These are phyloP conservation scores for Megastigmus dorsalis DNA, from an alignment of 2,888 invertebrate genomes.

Conservation along the genomic window DNA sequence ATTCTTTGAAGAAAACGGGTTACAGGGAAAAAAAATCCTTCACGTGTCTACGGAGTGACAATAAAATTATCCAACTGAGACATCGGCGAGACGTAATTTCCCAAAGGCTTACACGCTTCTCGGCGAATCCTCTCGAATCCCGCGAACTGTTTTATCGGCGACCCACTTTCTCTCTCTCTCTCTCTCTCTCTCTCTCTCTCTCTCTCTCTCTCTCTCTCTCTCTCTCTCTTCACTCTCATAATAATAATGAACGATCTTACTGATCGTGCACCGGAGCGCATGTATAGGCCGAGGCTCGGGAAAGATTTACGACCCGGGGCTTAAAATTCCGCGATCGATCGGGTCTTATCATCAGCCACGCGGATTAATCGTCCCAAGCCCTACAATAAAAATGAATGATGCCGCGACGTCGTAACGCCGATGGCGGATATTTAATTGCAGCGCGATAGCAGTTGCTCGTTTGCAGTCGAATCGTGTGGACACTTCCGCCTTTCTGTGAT, in stretches of 20 bases:
- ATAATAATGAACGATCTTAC: background rate
- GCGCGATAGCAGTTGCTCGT: too few relatives aligned
- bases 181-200: too few relatives aligned
- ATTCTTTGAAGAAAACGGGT: too few relatives aligned
- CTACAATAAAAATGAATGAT: background rate
- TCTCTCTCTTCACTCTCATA: background rate
- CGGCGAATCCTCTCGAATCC: too few relatives aligned
- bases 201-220: too few relatives aligned
- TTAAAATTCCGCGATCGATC: conserved; percentile 25
- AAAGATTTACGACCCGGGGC: conserved; percentile 38
- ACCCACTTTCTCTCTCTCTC: too few relatives aligned
- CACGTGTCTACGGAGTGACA: too few relatives aligned
- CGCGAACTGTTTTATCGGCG: too few relatives aligned
- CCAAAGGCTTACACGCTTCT: too few relatives aligned
- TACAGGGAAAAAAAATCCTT: too few relatives aligned
- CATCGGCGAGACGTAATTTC: too few relatives aligned
- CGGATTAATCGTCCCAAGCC: conserved; percentile 21
- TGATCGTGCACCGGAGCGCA: background rate
- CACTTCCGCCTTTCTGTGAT: background rate
- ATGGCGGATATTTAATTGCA: background rate
- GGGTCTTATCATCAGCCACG: conserved; percentile 14
- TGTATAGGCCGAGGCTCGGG: background rate
- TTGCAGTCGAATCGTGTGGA: background rate
- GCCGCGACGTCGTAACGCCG: background rate
- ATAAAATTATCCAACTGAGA: too few relatives aligned